These are phyloP conservation scores for Emydura subglobosa DNA, from an alignment of 2,113 vertebrate species.

Conservation along the genomic window DNA sequence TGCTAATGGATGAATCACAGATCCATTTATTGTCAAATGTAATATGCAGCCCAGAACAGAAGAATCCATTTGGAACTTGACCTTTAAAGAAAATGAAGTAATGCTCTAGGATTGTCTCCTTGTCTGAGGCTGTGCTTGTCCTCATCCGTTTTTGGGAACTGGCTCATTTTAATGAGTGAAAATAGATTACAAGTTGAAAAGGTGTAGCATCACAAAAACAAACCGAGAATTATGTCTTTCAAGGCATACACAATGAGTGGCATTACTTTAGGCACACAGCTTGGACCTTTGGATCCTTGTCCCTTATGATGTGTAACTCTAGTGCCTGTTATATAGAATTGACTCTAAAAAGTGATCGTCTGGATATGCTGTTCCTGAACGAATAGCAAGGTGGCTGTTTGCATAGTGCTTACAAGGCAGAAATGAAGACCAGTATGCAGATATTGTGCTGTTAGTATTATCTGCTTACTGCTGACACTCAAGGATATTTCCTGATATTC, in stretches of 20 bases:
- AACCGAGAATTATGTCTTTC: slow-evolving; percentile 10
- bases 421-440: neutral
- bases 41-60: neutral
- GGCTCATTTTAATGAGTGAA: slow-evolving; percentile 57
- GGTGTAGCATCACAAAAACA: slow-evolving; percentile 34
- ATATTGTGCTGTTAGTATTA: neutral
- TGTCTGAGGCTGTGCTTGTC: slow-evolving; percentile 52
- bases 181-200: slow-evolving; percentile 50
- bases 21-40: neutral
- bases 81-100: slow-evolving; percentile 46
- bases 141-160: slow-evolving; percentile 57
- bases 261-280: rapidly evolving
- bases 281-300: neutral
- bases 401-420: neutral
- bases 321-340: rapidly evolving
- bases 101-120: slow-evolving; percentile 2
- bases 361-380: too few species aligned
- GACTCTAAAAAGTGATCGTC: neutral
- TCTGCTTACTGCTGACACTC: neutral
- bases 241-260: neutral
- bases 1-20: neutral
- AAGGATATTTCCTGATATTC: neutral
- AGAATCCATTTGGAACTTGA: slow-evolving; percentile 20
- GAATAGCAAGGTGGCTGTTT: too few species aligned
- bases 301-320: neutral